Base-by-base conservation (phyloP, 2,797 vertebrate species). In the Girardinus metallicus region DNA sequence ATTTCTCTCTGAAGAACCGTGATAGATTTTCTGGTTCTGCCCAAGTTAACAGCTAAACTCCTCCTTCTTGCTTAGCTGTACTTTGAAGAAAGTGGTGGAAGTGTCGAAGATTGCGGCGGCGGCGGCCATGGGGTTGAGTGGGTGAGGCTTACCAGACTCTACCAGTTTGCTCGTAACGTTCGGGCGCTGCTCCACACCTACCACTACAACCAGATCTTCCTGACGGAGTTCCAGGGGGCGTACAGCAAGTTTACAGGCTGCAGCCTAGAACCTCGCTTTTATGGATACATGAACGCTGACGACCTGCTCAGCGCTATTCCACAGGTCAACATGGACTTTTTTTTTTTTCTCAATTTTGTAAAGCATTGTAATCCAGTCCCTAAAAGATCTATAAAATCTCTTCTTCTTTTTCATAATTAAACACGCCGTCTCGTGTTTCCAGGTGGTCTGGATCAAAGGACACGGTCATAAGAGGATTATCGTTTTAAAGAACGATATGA, bases 381-480 rank as follows among this genome's bases (percentile, higher is more conserved):
- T 64, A 10, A 64, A 64, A 64, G 3, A 64, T 64, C 62, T 36
- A 21, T 9, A 31, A 31, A 8, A 15, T 66, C 15, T 23, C 51
- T 18, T 18, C 6, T 31, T 66, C 39, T 18, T 47, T 72, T 71
- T 16, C 0, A 21, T 47, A 15, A 23, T 55, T 6, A 39, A 46
- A 71, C 68, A 16, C 8, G 0, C 73, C 0, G 0, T 74, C 4
- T 49, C 68, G 5, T 60, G 84, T 89, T 6, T 73, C 15, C 86
- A 99, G 99, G 98, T 99, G 74, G 96, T 99, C 87, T 99, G 98
- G 98, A 99, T 99, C 91, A 99, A 99, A 96, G 98, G 98, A 47
- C 98, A 99, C 5, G 97, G 98, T 72, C 97, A 99, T 93, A 99
- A 99, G 95, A 98, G 97, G 95, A 99, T 99, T 92, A 97, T 99